Evolutionary conservation across 1,140 invertebrate species (phyloP), one percentile per base, ranked within the genome.

Genomic region (Pseudoatta argentina): DNA sequence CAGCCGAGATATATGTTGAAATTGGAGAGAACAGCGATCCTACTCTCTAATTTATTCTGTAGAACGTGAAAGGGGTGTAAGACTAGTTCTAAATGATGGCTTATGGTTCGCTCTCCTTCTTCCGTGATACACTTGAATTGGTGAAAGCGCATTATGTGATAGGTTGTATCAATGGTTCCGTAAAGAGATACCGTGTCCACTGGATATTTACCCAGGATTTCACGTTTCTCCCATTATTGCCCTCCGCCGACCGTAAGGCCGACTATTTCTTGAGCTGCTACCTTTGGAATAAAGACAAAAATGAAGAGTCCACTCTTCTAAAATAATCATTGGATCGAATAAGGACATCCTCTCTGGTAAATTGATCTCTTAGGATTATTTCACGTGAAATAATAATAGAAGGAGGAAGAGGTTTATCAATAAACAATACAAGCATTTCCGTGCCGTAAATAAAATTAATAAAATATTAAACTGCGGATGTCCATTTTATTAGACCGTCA

Each of bases 1-100:
- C 30, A 18, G 21, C 39, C 12, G 27, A 44, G 77, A 82, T 69
- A 7, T 53, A 64, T 39, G 63, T 12, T 59, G 82, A 89, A 89
- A 89, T 75, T 24, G 4, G 67, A 89, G 81, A 59, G 51, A 12
- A 27, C 34, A 55, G 63, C 53, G 72, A 72, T 85, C 39, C 24
- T 3, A 12, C 14, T 14, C 57, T 39, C 55, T 57, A 69, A 75
- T 63, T 79, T 66, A 73, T 75, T 24, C 8, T 4, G 21, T 21
- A 48, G 64, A 24, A 73, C 77, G 8, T 24, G 12, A 44, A 57
- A 44, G 39, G 18, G 24, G 3, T 16, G 21, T 6, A 39, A 55
- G 21, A 85, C 78, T 85, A 88, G 27, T 77, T 39, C 59, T 24
- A 30, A 88, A 27, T 21, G 24, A 48, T 14, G 34, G 53, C 14